Base-by-base conservation (phyloP, 2,888 invertebrate genomes). In the Apomyelois bistriatella region DNA sequence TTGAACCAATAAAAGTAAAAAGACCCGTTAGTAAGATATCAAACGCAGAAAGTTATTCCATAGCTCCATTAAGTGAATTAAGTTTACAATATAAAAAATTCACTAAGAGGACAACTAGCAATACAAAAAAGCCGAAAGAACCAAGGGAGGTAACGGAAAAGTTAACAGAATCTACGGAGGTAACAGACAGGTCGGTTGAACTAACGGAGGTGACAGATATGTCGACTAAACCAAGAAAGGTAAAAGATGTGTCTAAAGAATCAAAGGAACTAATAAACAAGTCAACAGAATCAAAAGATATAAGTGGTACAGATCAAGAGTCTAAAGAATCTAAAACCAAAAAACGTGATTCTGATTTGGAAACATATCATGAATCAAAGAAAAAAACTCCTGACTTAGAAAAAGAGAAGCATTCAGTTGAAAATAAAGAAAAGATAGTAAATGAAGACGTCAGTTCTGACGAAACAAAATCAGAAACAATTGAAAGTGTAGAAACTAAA, bases 81-180 rank as follows among this genome's bases (percentile, higher is more conserved):
- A 46, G 16, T 46, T 46, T 46, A 10, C 46, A 46, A 13, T 46
- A 6, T 46, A 46, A 46, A 10, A 46, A 35, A 10, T 46, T 46
- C 15, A 16, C 32, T 2, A 46, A 35, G 5, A 16, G 30, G 4
- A 8, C n/a, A 35, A 5, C 16, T 13, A 16, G n/a, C 5, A 16
- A 12, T 10, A 32, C 15, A 46, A 35, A 15, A 9, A 35, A 46
- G 5, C 15, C n/a, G 5, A 15, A 32, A 46, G 46, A 46, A n/a
- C 13, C 43, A 12, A 15, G 15, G 13, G 32, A 46, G 6, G 6
- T 5, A 8, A 43, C 6, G 1, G n/a, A 7, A 1, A 5, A 5
- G 10, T n/a, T 9, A 9, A 28, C 6, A 17, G n/a, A 42, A 12
- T 12, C 42, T 12, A 28, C 9, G 12, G 42, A 43, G 10, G 1